phyloP scores from a whole-genome alignment of 2,797 vertebrate species.

The Platyrinchus mystaceus region DNA sequence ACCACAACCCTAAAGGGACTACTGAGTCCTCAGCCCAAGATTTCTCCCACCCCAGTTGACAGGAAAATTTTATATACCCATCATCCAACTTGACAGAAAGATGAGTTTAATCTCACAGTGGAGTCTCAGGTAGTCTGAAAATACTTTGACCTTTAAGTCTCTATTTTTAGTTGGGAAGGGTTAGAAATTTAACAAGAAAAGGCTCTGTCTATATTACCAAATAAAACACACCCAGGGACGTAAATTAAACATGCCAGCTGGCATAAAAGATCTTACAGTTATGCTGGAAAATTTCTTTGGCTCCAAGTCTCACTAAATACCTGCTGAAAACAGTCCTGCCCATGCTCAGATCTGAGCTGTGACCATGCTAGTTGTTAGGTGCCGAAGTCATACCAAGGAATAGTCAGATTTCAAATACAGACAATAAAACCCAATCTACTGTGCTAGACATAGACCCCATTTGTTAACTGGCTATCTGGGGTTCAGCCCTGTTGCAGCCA shows the following conservation, averaged over 20 bases:
- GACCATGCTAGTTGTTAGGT: not conserved
- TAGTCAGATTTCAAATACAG: not conserved
- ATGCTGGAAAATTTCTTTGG: not conserved
- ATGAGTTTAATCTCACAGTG: not conserved
- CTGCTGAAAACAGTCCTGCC: not conserved
- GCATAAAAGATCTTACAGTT: not conserved
- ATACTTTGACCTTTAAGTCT: not conserved
- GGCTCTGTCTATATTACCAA: not conserved
- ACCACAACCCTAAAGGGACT: not conserved
- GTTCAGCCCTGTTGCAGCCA: not conserved
- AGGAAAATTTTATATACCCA: not conserved
- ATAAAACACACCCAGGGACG: not conserved
- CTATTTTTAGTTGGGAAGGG: not conserved
- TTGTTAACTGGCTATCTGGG: not conserved
- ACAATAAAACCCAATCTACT: not conserved
- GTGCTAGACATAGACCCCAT: not conserved
- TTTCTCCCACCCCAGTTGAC: not conserved
- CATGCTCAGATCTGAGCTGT: not conserved
- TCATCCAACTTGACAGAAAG: not conserved
- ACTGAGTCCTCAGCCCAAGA: not conserved
- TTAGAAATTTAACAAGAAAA: not conserved
- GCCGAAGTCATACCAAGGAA: not conserved
- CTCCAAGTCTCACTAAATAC: not conserved
- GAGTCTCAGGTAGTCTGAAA: slow-evolving; percentile 8
- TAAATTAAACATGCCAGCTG: not conserved